Base-by-base conservation (phyloP, 2,113 vertebrate genomes). In the Scomber colias region DNA sequence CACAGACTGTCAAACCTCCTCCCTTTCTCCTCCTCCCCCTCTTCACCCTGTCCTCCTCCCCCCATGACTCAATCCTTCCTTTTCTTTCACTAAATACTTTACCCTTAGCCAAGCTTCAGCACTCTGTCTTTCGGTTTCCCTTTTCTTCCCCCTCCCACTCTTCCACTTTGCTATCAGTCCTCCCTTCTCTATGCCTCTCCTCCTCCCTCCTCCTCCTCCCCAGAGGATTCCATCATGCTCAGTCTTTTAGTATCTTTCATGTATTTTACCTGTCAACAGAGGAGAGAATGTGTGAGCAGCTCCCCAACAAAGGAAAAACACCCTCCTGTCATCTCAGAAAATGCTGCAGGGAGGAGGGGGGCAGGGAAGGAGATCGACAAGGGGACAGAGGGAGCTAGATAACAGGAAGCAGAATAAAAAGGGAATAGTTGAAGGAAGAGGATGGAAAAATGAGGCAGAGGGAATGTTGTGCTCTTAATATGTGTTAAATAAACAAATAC, bases 261-360 rank as follows among this genome's bases (percentile, higher is more conserved):
- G 90, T 92, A 81, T 91, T 91, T 86, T 93, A 92, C 92, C 92
- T 93, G 92, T 94, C 92, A 93, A 90, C 87, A 91, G 83, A 93
- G 82, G 82, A 90, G 90, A 78, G 85, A 90, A 88, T 81, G 86
- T 89, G 90, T 64, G 30, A 89, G 88, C 87, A 76, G 73, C 83
- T 88, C 82, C 77, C 86, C 82, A 93, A 93, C 90, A 93, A 93
- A 93, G 86, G 80, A 91, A 87, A 92, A 92, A 83, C 90, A 86
- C 90, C 88, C 75, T 84, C 85, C 89, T 93, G 90, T 92, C 92
- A 92, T 93, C 90, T 89, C 64, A 65, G 87, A 87, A 90, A 88
- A 91, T 51, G 85, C 87, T 89, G 85, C 68, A 73, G 87, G 91
- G 90, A 66, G 71, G 79, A 72, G 75, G 80, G 77, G 78, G 68